phyloP scores from a whole-genome alignment of 2,113 vertebrate genomes.

The Siniperca chuatsi region DNA sequence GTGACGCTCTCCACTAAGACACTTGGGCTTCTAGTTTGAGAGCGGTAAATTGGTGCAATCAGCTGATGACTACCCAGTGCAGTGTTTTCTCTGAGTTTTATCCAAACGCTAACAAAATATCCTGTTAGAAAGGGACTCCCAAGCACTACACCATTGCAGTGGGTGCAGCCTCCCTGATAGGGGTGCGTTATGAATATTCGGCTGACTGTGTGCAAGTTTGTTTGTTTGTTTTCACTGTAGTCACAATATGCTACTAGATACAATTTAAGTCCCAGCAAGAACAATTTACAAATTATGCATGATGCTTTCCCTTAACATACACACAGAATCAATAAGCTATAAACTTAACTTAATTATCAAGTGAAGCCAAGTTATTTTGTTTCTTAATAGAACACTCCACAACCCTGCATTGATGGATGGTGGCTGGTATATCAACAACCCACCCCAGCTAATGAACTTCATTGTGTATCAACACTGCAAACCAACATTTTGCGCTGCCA shows the following conservation, averaged over 20 bases:
- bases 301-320: background rate
- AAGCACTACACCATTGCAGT: background rate
- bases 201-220: slow-evolving; percentile 33
- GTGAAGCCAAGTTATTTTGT: background rate
- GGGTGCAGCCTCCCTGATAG: background rate
- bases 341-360: slow-evolving; percentile 4
- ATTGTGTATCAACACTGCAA: background rate
- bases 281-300: background rate
- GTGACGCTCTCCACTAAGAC: slow-evolving; percentile 58
- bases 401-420: slow-evolving; percentile 14
- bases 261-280: background rate
- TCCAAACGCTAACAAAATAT: background rate
- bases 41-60: slow-evolving; percentile 41
- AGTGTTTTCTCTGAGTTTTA: background rate
- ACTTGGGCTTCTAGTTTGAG: slow-evolving; percentile 48
- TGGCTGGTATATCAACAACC: slow-evolving; percentile 6
- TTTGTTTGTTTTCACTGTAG: slow-evolving; percentile 21
- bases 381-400: background rate
- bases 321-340: slow-evolving; percentile 30
- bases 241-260: slow-evolving; percentile 25
- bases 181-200: slow-evolving; percentile 11
- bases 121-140: background rate
- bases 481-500: background rate
- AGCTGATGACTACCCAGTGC: slow-evolving; percentile 11
- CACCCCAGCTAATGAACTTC: slow-evolving; percentile 10